A percentile compares a stretch with the other conserved stretches of the same genome.
Conservation (phyloP, 2,888 invertebrate species). For the Spisula solida region DNA sequence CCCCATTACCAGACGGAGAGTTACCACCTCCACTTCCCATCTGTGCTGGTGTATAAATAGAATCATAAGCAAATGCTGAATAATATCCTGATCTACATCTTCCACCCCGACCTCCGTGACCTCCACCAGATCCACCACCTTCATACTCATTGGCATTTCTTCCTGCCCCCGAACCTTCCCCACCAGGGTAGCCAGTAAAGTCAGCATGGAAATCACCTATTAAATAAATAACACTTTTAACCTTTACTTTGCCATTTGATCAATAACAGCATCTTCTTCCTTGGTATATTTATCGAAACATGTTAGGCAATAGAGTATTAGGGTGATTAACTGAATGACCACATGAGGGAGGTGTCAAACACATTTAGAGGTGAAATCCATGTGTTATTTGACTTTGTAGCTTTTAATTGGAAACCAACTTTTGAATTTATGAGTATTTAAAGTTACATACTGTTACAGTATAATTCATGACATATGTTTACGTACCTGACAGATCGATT, state of each 20-base stretch:
- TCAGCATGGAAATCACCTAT: conserved; percentile 81
- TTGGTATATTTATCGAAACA: no score
- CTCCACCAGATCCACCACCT: conserved; percentile 78
- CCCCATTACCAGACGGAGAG: conserved; percentile 64
- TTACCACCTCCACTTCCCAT: conserved; percentile 81
- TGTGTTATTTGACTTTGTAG: no score
- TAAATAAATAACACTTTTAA: neutral
- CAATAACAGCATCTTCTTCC: no score
- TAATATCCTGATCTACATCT: conserved; percentile 73
- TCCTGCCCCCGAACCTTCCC: conserved; percentile 75
- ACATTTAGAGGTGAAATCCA: no score
- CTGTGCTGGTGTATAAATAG: conserved; percentile 71
- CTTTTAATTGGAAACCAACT: no score
- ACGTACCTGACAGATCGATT: conserved; percentile 79
- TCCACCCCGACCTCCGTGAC: conserved; percentile 81
- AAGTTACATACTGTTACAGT: no score
- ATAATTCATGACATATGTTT: no score
- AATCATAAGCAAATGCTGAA: conserved; percentile 77
- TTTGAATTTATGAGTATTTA: no score
- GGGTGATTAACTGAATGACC: no score
- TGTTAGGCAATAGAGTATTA: no score
- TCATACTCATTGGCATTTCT: conserved; percentile 55
- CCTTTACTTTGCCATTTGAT: neutral
- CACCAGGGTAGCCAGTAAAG: conserved; percentile 73
- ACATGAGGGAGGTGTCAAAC: no score